Percentiles rank a stretch among this genome's conserved stretches.
Conservation (phyloP, 2,113 vertebrate species). For the Stegostoma tigrinum region DNA sequence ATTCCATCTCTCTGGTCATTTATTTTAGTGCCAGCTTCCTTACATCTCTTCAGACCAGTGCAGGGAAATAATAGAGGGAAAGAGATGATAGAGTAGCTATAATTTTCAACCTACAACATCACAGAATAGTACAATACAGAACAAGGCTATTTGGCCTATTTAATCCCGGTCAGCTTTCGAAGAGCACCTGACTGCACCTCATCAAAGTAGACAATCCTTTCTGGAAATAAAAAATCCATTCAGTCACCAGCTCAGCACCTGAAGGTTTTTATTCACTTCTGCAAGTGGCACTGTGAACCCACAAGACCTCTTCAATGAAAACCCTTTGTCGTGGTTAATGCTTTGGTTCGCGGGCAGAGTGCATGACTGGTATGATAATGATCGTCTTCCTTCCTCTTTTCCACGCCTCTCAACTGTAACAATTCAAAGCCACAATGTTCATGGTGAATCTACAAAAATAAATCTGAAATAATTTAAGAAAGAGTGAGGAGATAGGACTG, state of each 20-base stretch:
- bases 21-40: background rate
- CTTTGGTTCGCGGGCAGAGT: background rate
- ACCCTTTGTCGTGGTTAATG: background rate
- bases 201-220: background rate
- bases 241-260: background rate
- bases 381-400: background rate
- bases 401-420: background rate
- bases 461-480: background rate
- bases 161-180: background rate
- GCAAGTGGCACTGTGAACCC: background rate
- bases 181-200: background rate
- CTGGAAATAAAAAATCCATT: background rate
- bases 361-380: too few relatives aligned
- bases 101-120: too few relatives aligned
- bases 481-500: background rate
- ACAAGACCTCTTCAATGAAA: background rate
- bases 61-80: too few relatives aligned
- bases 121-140: too few relatives aligned
- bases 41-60: background rate
- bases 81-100: too few relatives aligned
- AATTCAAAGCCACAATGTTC: background rate
- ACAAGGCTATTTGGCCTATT: too few relatives aligned
- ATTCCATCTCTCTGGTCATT: background rate
- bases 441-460: background rate
- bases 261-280: background rate